Evolutionary conservation across 2,797 vertebrate species (phyloP), one percentile per base, ranked within the genome.

Genomic region (Manis javanica): DNA sequence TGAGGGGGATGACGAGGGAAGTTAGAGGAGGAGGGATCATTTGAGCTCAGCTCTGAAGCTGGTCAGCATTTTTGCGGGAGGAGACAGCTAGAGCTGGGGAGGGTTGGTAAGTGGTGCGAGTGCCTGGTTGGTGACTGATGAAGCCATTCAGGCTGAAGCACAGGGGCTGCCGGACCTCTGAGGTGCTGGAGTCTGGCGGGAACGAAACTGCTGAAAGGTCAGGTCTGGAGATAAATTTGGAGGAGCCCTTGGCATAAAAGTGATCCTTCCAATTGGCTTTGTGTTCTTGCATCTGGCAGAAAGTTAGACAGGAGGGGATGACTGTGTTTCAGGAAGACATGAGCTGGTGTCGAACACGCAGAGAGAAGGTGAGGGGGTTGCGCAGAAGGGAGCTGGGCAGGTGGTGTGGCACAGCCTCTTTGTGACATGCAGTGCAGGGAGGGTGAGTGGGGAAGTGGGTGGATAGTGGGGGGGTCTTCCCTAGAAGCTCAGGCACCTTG

Each of bases 11-110:
- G 59, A n/a, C 68, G 63, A 72, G 92, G 34, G 83, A 81, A 59
- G 85, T 64, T 31, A 8, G 91, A 90, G 66, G 94, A 92, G 68
- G 92, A 96, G 88, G 92, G 53, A 49, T 94, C 57, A 21, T 84
- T 34, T 31, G 78, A 42, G 23, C 74, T 81, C 82, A 74, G 34
- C 34, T 39, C 83, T 61, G 63, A 81, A n/a, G 55, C 87, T 94
- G 87, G 86, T 55, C 87, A 64, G 91, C 92, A 69, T 72, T 69
- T 95, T 82, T 68, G 74, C 77, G 94, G 77, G 68, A 71, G 87
- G 86, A 68, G 59, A 68, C 26, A 78, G 51, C 55, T 7, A 34
- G 72, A 89, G n/a, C 2, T 8, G 39, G 66, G 49, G 71, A 63
- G n/a, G 81, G 23, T 61, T 19, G 1, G 19, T 29, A n/a, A 66